These are phyloP conservation scores for Crenichthys baileyi DNA, from an alignment of 2,797 vertebrate genomes.

Conservation along the genomic window DNA sequence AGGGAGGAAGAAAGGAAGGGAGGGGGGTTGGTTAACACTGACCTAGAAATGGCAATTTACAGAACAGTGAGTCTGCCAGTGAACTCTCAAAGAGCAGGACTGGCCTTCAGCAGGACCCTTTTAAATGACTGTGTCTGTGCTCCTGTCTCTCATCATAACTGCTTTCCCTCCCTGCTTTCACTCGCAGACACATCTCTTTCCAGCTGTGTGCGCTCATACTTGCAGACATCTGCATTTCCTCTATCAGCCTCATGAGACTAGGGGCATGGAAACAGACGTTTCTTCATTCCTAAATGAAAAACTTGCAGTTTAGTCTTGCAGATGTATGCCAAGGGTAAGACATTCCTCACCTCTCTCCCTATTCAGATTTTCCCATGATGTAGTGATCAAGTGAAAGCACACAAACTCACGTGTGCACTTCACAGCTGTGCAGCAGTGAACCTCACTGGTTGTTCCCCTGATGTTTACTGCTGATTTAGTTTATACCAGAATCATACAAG, in stretches of 20 bases:
- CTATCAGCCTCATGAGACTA: constrained; percentile 29
- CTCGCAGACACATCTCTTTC: constrained; percentile 9
- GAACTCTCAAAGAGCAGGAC: constrained; percentile 29
- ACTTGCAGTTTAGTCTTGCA: constrained; percentile 5
- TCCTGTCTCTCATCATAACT: constrained; percentile 9
- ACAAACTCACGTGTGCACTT: constrained; percentile 5
- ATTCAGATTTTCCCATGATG: constrained; percentile 45
- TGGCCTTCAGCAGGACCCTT: constrained; percentile 21
- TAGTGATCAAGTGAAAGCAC: constrained; percentile 32
- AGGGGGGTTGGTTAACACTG: constrained; percentile 42
- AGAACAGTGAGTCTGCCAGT: constrained; percentile 32
- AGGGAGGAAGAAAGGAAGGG: background rate
- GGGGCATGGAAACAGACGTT: constrained; percentile 22
- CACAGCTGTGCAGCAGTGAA: constrained; percentile 9
- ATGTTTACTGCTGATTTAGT: constrained; percentile 1
- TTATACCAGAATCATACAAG: background rate
- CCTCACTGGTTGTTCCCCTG: constrained; percentile 11
- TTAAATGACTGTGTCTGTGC: constrained; percentile 14
- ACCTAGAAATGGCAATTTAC: constrained; percentile 76
- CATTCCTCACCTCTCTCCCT: constrained; percentile 53
- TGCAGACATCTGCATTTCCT: constrained; percentile 43
- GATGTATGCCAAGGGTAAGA: constrained; percentile 41
- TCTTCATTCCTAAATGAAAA: constrained; percentile 19
- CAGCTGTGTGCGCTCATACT: constrained; percentile 40
- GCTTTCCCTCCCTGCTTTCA: constrained; percentile 17